Conservation (phyloP, 2,797 vertebrate species). For the Neopelma chrysocephalum region DNA sequence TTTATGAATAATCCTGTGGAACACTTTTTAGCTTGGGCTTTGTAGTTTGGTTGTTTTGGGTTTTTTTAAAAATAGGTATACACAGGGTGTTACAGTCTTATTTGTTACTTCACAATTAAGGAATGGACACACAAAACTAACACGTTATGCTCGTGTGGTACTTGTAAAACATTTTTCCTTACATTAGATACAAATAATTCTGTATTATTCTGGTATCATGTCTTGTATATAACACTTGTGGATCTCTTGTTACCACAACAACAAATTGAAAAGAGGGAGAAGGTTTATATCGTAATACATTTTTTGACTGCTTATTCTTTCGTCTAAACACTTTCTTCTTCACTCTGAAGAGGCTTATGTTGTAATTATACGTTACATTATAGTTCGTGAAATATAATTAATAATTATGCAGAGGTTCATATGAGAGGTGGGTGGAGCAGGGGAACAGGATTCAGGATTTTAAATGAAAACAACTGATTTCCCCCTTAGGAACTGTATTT, state of each 20-base stretch:
- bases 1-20: neutral
- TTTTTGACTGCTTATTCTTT: slow-evolving; percentile 24
- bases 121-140: neutral
- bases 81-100: neutral
- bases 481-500: neutral
- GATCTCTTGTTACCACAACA: slow-evolving; percentile 60
- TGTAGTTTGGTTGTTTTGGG: accelerated
- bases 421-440: accelerated
- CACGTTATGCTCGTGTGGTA: neutral
- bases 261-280: slow-evolving; percentile 10
- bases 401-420: slow-evolving; percentile 38
- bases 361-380: neutral
- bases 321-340: slow-evolving; percentile 24
- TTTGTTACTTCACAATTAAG: neutral
- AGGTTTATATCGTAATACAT: neutral
- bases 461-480: slow-evolving; percentile 7
- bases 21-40: accelerated
- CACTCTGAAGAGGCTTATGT: slow-evolving; percentile 1
- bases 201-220: neutral
- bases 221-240: slow-evolving; percentile 11
- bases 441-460: neutral
- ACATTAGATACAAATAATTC: neutral
- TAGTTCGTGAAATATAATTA: neutral
- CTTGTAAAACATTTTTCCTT: neutral
- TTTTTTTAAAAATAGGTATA: neutral